Evolutionary conservation across 2,797 vertebrate genomes (phyloP).

Genomic region (Rhodeus uyekii): DNA sequence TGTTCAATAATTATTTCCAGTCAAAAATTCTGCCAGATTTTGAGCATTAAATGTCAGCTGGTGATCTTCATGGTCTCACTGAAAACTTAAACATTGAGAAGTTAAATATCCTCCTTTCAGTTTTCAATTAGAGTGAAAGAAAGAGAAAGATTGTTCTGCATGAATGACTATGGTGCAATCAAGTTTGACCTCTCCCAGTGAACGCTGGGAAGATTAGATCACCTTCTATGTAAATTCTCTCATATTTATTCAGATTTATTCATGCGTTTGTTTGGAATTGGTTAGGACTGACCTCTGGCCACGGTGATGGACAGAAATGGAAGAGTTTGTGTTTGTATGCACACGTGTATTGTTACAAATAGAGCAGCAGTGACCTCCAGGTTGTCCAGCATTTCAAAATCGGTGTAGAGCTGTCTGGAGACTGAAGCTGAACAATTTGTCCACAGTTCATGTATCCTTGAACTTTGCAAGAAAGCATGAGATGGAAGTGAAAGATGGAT

Average conservation of each 20-base stretch:
- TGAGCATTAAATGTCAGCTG: neutral
- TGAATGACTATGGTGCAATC: conserved; percentile 22
- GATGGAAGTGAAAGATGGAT: neutral
- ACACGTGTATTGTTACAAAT: conserved; percentile 17
- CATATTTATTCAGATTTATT: conserved; percentile 73
- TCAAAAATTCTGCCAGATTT: neutral
- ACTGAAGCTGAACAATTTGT: neutral
- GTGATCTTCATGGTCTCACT: neutral
- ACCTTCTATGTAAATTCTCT: conserved; percentile 70
- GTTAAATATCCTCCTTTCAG: neutral
- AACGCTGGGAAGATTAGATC: conserved; percentile 65
- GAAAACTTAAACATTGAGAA: neutral
- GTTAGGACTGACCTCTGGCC: conserved; percentile 68
- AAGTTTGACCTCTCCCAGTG: conserved; percentile 61
- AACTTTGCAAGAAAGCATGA: neutral
- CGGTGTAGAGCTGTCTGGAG: conserved; percentile 15
- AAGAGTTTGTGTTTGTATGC: conserved; percentile 29
- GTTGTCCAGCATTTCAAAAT: neutral
- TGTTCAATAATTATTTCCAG: neutral
- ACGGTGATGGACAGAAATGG: conserved; percentile 28
- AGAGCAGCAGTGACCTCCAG: neutral
- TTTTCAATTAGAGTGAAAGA: neutral
- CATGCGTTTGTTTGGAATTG: conserved; percentile 65
- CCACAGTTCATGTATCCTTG: neutral
- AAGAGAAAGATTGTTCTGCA: conserved; percentile 35